Conservation (phyloP, 2,113 vertebrate species). For the Semnornis frantzii region DNA sequence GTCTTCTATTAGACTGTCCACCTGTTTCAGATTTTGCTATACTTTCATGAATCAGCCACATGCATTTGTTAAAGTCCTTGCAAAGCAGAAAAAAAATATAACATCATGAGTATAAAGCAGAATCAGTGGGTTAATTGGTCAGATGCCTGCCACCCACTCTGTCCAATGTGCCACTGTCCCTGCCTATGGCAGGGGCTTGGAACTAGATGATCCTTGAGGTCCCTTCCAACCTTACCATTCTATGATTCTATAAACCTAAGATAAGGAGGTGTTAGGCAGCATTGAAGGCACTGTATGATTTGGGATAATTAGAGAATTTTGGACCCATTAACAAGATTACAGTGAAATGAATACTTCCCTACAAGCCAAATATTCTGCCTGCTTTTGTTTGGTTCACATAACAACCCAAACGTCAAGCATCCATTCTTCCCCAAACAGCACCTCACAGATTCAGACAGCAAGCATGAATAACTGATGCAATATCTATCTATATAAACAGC, state of each 20-base stretch:
- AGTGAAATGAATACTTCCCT: neutral
- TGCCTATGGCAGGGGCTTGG: too few relatives aligned
- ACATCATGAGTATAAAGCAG: neutral
- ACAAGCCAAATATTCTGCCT: neutral
- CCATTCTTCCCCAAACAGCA: neutral
- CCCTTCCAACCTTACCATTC: too few relatives aligned
- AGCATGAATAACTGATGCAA: neutral
- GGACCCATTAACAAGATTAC: neutral
- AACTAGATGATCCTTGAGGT: too few relatives aligned
- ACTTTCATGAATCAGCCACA: neutral
- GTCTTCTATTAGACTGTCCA: neutral
- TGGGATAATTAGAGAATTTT: neutral
- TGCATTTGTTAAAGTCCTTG: neutral
- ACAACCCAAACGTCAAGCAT: neutral
- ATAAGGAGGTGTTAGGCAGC: neutral
- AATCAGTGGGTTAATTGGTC: neutral
- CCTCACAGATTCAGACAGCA: neutral
- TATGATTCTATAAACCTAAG: neutral
- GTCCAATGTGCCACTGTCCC: neutral
- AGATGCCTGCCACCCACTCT: neutral
- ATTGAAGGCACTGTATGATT: neutral
- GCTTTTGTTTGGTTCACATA: conserved; percentile 10
- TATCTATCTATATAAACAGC: neutral
- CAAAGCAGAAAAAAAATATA: neutral
- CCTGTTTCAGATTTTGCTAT: neutral